Evolutionary conservation across 2,113 vertebrate genomes (phyloP), one percentile per base, ranked within the genome.

Genomic region (Nothocercus julius): DNA sequence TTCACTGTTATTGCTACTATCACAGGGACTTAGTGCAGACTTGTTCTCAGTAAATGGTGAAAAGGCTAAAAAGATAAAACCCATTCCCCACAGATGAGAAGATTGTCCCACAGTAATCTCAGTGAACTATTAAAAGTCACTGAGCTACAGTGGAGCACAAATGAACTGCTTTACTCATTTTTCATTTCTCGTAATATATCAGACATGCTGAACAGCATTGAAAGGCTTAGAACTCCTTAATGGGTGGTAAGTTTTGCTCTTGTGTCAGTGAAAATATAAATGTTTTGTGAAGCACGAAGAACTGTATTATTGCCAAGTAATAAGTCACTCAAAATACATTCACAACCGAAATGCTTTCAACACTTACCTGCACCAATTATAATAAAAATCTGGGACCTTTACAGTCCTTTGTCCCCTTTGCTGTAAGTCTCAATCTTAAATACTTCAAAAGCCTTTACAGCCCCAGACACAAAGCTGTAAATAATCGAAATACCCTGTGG

Each of bases 401-500:
- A 84, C 42, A 92, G 77, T 34, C 88, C 56, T 64, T 22, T 53
- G 20, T 36, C 17, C n/a, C 82, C 75, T 90, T 80, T 16, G 32
- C 73, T 96, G 89, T 78, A 89, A 95, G 93, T 80, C 22, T 84
- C 36, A 47, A 54, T 53, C 89, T 96, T 91, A 94, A 92, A 63
- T 66, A 63, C 63, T 93, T 76, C 80, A 87, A 97, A 85, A 87
- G 66, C 75, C 82, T 92, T 88, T 83, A 64, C 44, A 94, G 36
- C 42, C 86, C 74, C 47, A 92, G 81, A 87, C 64, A 92, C 77
- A 59, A 42, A 27, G 38, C 56, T 95, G 83, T 75, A 95, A 75
- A 91, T 94, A 86, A 86, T 91, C 92, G 82, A 97, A 92, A 93
- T 90, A 85, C 40, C 79, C 45, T 91, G 61, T 82, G 63, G 59